These are phyloP conservation scores for Cyclophora punctaria DNA, from an alignment of 2,888 invertebrate species.

Conservation along the genomic window DNA sequence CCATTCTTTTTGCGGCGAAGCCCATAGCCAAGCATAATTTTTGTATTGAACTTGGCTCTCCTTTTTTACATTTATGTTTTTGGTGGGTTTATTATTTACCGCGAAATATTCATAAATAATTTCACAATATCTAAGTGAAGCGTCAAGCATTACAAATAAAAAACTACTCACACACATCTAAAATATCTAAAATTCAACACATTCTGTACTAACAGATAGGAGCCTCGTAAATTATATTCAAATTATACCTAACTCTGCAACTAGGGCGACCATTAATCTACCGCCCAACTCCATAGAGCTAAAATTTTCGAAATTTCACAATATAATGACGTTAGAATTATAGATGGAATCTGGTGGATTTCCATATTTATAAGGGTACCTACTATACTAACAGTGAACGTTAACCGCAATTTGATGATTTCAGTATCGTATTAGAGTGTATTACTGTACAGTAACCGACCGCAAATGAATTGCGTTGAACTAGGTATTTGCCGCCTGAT, in stretches of 20 bases:
- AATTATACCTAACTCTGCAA: background rate
- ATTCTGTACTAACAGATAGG: no score
- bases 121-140: no score
- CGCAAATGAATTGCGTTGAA: background rate
- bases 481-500: background rate
- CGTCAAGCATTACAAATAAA: no score
- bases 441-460: background rate
- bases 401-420: background rate
- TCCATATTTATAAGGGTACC: slow-evolving; percentile 22
- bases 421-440: background rate
- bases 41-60: no score
- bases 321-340: slow-evolving; percentile 20
- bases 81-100: no score
- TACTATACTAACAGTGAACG: background rate
- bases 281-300: slow-evolving; percentile 7
- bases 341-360: slow-evolving; percentile 17
- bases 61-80: no score
- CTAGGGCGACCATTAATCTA: slow-evolving; percentile 11
- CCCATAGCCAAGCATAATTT: no score
- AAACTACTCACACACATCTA: no score
- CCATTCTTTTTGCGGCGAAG: no score
- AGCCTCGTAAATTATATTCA: background rate
- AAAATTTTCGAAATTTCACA: slow-evolving; percentile 20
- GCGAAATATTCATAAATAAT: no score
- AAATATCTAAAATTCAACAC: no score